phyloP scores from a whole-genome alignment of 2,888 invertebrate species.

The Ommatoiulus sabulosus region DNA sequence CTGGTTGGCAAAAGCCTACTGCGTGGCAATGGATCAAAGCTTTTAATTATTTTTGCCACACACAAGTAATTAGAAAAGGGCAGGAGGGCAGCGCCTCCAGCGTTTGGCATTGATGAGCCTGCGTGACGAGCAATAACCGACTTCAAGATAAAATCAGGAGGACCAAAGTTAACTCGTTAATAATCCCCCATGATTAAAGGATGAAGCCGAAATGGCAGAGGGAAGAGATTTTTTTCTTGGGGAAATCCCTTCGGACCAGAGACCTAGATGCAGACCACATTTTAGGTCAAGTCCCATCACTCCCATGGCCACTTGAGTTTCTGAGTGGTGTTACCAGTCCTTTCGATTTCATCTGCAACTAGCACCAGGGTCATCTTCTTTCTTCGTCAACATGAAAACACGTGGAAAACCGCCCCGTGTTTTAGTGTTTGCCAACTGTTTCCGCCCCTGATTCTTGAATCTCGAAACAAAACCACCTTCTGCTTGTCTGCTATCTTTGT shows the following conservation, averaged over 20 bases:
- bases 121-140: not conserved
- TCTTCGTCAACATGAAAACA: not conserved
- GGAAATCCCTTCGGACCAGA: not conserved
- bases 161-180: not conserved
- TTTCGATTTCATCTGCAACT: not conserved
- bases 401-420: not conserved
- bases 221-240: not conserved
- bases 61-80: not conserved
- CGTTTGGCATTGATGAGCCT: not conserved
- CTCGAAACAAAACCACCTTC: not conserved
- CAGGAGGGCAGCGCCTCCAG: not conserved
- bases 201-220: not conserved
- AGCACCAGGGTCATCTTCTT: not conserved
- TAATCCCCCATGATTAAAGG: not conserved
- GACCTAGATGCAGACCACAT: not conserved
- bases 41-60: constrained; percentile 28
- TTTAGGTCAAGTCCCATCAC: not conserved
- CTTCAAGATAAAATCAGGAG: not conserved
- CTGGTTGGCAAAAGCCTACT: too few relatives aligned
- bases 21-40: constrained; percentile 10
- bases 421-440: not conserved
- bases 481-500: not conserved
- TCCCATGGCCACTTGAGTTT: not conserved
- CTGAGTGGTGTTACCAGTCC: not conserved
- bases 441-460: not conserved